Percentiles rank a stretch among this genome's conserved stretches.
Evolutionary conservation across 2,888 invertebrate species (phyloP).

Genomic region (Luperina nickerlii): DNA sequence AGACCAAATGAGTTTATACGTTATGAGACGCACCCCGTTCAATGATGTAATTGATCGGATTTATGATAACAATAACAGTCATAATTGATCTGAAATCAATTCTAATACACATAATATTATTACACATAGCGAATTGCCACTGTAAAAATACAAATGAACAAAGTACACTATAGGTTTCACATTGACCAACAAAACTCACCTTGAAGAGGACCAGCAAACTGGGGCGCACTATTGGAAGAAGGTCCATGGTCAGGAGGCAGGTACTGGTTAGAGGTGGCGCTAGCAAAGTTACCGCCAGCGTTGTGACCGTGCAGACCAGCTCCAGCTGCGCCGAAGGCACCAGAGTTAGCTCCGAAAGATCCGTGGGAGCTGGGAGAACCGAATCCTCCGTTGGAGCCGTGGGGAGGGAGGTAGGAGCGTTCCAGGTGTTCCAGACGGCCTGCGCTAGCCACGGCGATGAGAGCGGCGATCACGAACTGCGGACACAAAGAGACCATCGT

Average conservation of each 20-base stretch:
- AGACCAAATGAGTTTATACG: no score
- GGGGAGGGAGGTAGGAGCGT: constrained; percentile 84
- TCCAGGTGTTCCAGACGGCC: constrained; percentile 85
- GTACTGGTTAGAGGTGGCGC: constrained; percentile 83
- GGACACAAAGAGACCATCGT: not conserved
- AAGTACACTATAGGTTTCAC: no score
- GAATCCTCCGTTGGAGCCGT: constrained; percentile 50
- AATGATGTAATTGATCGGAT: not conserved
- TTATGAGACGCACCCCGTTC: no score
- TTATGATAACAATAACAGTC: not conserved
- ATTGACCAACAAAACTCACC: constrained; percentile 49
- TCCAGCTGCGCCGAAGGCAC: constrained; percentile 54
- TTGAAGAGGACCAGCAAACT: constrained; percentile 63
- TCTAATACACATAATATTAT: not conserved
- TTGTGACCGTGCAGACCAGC: constrained; percentile 12
- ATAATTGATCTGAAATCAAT: not conserved
- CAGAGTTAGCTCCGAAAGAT: constrained; percentile 49
- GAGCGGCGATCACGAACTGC: constrained; percentile 82
- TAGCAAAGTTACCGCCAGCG: constrained; percentile 48
- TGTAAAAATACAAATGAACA: not conserved
- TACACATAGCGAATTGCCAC: not conserved
- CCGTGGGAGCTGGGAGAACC: constrained; percentile 60
- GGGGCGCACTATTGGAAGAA: constrained; percentile 64
- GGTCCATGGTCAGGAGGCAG: constrained; percentile 82
- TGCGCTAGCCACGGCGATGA: constrained; percentile 81